Evolutionary conservation across 2,113 vertebrate species (phyloP).

Genomic region (Symphodus melops): DNA sequence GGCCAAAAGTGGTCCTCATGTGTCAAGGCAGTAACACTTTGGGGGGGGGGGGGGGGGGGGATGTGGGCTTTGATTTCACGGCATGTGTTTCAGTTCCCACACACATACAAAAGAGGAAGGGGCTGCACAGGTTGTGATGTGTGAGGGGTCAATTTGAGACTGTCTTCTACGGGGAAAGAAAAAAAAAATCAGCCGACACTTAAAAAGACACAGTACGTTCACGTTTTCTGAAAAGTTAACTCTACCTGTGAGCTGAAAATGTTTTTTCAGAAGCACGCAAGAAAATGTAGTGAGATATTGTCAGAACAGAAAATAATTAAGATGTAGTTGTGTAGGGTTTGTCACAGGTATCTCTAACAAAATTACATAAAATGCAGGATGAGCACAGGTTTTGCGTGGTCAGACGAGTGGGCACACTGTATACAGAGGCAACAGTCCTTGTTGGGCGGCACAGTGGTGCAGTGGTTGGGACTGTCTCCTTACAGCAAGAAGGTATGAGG

Average conservation of each 20-base stretch:
- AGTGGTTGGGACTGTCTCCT: too few relatives aligned
- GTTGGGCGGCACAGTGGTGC: too few relatives aligned
- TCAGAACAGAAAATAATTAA: too few relatives aligned
- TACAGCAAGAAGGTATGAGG: too few relatives aligned
- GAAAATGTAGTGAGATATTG: not conserved
- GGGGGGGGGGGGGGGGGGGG: not conserved
- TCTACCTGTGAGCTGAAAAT: not conserved
- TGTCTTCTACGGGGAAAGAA: not conserved
- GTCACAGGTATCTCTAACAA: too few relatives aligned
- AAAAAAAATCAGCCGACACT: not conserved
- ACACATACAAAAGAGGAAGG: slow-evolving; percentile 29
- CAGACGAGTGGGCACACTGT: too few relatives aligned
- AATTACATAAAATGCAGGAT: too few relatives aligned
- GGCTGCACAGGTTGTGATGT: not conserved
- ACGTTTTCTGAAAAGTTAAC: too few relatives aligned
- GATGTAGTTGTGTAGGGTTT: too few relatives aligned
- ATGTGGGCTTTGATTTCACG: slow-evolving; percentile 33
- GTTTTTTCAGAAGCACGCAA: not conserved
- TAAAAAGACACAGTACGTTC: not conserved
- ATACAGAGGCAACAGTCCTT: too few relatives aligned
- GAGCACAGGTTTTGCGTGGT: too few relatives aligned
- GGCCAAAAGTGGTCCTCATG: slow-evolving; percentile 57
- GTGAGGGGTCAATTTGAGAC: slow-evolving; percentile 3
- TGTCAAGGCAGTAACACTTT: slow-evolving; percentile 41
- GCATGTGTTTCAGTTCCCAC: slow-evolving; percentile 74